Conservation (phyloP, 2,888 invertebrate genomes). For the Ormyrus rosae region DNA sequence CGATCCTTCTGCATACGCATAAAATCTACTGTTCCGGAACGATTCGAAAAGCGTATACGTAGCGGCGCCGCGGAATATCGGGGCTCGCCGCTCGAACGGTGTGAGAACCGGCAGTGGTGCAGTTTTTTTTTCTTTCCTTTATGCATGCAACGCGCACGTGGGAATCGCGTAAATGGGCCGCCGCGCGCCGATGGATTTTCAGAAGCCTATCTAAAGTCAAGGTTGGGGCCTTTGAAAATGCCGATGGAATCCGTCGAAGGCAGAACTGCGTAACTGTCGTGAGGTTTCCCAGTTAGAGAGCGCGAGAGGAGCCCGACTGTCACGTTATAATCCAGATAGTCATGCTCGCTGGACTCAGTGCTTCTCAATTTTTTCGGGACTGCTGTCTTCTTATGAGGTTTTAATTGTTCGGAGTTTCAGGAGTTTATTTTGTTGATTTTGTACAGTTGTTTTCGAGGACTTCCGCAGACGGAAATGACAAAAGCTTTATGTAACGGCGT, state of each 20-base stretch:
- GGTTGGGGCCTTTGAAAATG: conserved; percentile 6
- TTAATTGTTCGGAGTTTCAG: too few species aligned
- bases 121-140: neutral
- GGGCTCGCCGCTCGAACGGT: neutral
- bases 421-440: too few species aligned
- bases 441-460: too few species aligned
- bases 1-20: neutral
- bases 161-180: conserved; percentile 31
- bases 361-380: too few species aligned
- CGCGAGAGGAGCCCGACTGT: neutral
- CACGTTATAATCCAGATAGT: neutral
- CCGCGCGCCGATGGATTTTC: conserved; percentile 11
- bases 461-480: too few species aligned
- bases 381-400: too few species aligned
- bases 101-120: conserved; percentile 7
- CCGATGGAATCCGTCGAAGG: conserved; percentile 17
- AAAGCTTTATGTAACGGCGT: too few species aligned
- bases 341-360: neutral
- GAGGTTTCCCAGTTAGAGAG: conserved; percentile 32
- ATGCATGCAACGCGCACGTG: conserved; percentile 29
- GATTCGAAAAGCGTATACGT: neutral
- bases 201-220: conserved; percentile 46
- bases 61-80: conserved; percentile 4
- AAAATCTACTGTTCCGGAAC: conserved; percentile 10
- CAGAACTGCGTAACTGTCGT: conserved; percentile 12